These are phyloP conservation scores for Aphelocoma californica DNA, from an alignment of 2,797 vertebrate species.

Conservation along the genomic window DNA sequence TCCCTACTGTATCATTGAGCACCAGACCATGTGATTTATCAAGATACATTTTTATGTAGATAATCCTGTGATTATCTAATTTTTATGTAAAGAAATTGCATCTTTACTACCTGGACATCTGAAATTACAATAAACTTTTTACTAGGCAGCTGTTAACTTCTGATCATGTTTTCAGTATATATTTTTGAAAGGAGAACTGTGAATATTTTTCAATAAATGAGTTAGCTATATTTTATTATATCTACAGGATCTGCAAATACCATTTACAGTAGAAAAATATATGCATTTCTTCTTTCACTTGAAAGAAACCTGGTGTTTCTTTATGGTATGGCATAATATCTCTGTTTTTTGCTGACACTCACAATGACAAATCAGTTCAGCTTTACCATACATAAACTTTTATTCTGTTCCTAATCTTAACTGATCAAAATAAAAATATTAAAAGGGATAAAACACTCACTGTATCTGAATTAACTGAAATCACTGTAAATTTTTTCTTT, in stretches of 20 bases:
- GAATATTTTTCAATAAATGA: not conserved
- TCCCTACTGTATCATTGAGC: not conserved
- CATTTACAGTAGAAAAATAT: not conserved
- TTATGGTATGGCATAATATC: not conserved
- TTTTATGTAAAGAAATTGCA: not conserved
- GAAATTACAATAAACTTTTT: not conserved
- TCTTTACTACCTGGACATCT: not conserved
- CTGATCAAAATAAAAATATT: not conserved
- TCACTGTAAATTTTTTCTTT: not conserved
- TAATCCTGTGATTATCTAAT: not conserved
- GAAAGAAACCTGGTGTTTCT: not conserved
- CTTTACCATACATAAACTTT: not conserved
- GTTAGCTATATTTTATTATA: not conserved
- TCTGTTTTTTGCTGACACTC: not conserved
- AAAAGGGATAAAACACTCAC: not conserved
- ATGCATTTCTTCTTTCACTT: not conserved
- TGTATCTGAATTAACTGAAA: not conserved
- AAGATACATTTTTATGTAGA: not conserved
- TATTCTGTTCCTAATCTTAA: not conserved
- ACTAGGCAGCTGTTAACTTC: not conserved
- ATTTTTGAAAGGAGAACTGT: not conserved
- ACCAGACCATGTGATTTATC: not conserved
- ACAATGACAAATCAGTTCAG: not conserved
- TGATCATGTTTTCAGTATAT: not conserved
- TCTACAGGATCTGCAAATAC: not conserved